Conservation (phyloP, 2,113 vertebrate genomes). For the Columba janthina region DNA sequence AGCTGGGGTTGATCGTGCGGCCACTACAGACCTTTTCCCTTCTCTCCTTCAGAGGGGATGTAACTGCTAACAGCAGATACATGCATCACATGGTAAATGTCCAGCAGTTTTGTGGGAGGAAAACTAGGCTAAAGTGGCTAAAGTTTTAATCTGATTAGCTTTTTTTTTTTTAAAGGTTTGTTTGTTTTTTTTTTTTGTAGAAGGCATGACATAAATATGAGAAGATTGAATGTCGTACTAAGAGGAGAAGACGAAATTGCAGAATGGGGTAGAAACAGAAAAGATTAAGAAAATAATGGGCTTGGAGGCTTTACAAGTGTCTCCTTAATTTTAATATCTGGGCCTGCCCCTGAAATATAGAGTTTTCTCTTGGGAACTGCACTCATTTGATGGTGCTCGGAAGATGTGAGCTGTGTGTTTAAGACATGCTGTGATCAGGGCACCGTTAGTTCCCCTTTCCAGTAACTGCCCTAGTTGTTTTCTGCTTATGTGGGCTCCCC, state of each 20-base stretch:
- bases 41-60: neutral
- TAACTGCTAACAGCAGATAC: neutral
- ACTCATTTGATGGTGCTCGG: neutral
- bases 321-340: neutral
- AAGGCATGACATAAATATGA: neutral
- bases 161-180: neutral
- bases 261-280: neutral
- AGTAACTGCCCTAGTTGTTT: neutral
- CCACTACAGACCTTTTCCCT: too few species aligned
- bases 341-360: neutral
- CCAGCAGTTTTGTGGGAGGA: neutral
- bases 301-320: neutral
- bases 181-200: fast-evolving
- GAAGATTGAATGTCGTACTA: neutral
- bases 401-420: neutral
- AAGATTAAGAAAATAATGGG: neutral
- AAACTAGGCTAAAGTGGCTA: neutral
- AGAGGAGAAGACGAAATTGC: neutral
- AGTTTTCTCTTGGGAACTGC: neutral
- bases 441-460: neutral
- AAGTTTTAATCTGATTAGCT: neutral
- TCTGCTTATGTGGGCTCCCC: neutral
- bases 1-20: neutral
- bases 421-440: neutral
- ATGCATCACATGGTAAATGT: neutral